Evolutionary conservation across 2,888 invertebrate species (phyloP).

Genomic region (Bruchidius siliquastri): DNA sequence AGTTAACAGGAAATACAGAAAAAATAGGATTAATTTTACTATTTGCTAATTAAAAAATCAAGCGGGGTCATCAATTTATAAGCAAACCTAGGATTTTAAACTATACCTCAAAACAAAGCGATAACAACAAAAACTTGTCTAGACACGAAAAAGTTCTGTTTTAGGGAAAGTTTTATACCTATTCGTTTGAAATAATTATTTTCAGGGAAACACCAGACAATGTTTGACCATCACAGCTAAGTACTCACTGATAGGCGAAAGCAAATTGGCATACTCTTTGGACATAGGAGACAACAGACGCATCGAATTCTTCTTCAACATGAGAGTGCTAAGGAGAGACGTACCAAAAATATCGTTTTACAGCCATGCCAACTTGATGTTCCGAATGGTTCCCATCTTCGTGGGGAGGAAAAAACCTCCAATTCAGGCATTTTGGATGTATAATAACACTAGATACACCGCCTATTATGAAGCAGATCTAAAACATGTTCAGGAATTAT

Average conservation of each 20-base stretch:
- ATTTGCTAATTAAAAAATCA: too few relatives aligned
- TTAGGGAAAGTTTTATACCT: too few relatives aligned
- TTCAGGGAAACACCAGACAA: conserved; percentile 7
- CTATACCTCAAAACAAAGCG: too few relatives aligned
- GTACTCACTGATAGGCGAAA: conserved; percentile 34
- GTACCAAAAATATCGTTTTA: conserved; percentile 20
- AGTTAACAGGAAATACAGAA: too few relatives aligned
- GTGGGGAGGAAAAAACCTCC: conserved; percentile 38
- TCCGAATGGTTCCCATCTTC: conserved; percentile 30
- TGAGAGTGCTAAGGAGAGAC: conserved; percentile 26
- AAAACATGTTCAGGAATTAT: conserved; percentile 29
- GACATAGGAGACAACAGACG: conserved; percentile 39
- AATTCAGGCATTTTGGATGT: conserved; percentile 43
- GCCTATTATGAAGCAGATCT: conserved; percentile 35
- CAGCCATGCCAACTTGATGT: conserved; percentile 17
- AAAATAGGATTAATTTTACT: too few relatives aligned
- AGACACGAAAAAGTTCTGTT: too few relatives aligned
- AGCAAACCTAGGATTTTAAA: too few relatives aligned
- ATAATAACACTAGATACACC: conserved; percentile 39
- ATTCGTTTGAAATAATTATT: background rate
- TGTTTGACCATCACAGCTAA: conserved; percentile 37
- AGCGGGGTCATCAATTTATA: too few relatives aligned
- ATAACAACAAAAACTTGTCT: too few relatives aligned
- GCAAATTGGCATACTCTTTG: conserved; percentile 40
- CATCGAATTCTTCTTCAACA: conserved; percentile 35